These are phyloP conservation scores for Oryzias dopingdopingensis DNA, from an alignment of 2,797 vertebrate species.

Conservation along the genomic window DNA sequence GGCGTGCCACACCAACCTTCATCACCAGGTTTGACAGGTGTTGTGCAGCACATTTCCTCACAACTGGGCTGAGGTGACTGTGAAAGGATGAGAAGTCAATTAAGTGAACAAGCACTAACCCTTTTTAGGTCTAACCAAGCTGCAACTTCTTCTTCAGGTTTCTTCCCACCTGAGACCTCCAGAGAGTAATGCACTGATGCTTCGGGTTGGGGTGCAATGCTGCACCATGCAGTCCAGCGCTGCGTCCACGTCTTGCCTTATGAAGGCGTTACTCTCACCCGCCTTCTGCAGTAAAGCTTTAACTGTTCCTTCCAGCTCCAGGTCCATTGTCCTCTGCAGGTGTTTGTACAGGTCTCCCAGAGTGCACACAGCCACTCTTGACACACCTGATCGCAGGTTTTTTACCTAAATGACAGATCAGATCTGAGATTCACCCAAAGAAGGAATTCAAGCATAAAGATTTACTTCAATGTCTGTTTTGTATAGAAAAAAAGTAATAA, in stretches of 20 bases:
- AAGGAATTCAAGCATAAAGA: background rate
- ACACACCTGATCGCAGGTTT: constrained; percentile 93
- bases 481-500: no score
- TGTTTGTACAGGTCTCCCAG: constrained; percentile 87
- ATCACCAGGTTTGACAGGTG: constrained; percentile 84
- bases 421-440: background rate
- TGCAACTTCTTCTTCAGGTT: background rate
- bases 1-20: constrained; percentile 81
- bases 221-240: constrained; percentile 90
- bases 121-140: background rate
- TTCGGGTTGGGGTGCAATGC: constrained; percentile 88
- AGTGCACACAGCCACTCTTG: constrained; percentile 87
- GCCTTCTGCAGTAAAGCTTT: constrained; percentile 90
- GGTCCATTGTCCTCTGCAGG: constrained; percentile 92
- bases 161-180: constrained; percentile 87
- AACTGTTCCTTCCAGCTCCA: constrained; percentile 88
- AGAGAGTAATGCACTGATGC: constrained; percentile 83
- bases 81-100: constrained; percentile 7
- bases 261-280: constrained; percentile 90
- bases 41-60: constrained; percentile 87
- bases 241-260: constrained; percentile 90
- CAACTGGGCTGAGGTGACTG: constrained; percentile 87
- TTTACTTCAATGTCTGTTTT: background rate
- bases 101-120: background rate
- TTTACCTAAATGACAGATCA: constrained; percentile 80